Base-by-base conservation (phyloP, 2,888 invertebrate species). In the Pyrocoelia pectoralis region DNA sequence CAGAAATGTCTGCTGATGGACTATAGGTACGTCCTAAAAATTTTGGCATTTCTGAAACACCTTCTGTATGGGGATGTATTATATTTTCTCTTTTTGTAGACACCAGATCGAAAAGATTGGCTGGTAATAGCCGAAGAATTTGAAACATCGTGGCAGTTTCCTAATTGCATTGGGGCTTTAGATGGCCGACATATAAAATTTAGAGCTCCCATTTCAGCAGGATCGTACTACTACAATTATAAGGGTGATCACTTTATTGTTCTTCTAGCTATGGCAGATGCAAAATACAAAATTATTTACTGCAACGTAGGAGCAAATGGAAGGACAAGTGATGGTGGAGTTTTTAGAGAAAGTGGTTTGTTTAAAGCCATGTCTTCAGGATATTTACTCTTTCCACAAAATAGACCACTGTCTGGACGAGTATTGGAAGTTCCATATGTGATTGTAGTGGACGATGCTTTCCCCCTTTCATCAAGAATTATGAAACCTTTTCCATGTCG, bases 271-370 rank as follows among this genome's bases (percentile, higher is more conserved):
- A 43, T 72, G 53, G 70, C 72, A 10, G 70, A 72, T 49, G 67
- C 64, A 6, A 61, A 74, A 9, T 73, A 73, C 55, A 58, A 56
- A 24, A 76, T 77, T 69, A 72, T 73, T 41, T 73, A 73, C 66
- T 72, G 73, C 51, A 73, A 77, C 49, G 68, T 78, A 28, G 77
- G 74, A 13, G 57, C 68, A 53, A 74, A 74, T 66, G 74, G 77
- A 12, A 68, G 72, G 59, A 71, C 73, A 6, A 71, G 69, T 56
- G 74, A 70, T 56, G 70, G 67, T 28, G 70, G 70, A 1, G 56
- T 70, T 4, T 61, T 70, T 24, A 28, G 12, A 61, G 62, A 68
- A 51, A 56, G 29, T 52, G 40, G 48, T 12, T 53, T 70, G 46
- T 63, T 28, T 28, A 6, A 56, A 46, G 67, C 67, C 13, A 65